Conservation (phyloP, 1,140 invertebrate species). For the Drosophila nebulosa region DNA sequence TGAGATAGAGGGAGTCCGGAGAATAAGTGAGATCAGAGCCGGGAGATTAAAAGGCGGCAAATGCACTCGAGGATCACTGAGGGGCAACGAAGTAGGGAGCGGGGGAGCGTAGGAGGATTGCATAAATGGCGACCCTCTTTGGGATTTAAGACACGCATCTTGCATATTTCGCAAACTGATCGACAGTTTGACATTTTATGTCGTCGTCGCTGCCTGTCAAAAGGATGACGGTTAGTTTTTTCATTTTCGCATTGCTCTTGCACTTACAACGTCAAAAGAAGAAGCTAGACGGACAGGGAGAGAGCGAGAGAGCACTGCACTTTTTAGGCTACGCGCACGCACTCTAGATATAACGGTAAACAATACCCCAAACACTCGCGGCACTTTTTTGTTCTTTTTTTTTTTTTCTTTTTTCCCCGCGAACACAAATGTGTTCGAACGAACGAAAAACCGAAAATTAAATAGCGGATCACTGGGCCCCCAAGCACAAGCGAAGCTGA, state of each 20-base stretch:
- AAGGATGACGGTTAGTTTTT: constrained; percentile 63
- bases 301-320: not conserved
- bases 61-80: no score
- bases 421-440: constrained; percentile 7
- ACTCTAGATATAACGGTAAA: constrained; percentile 26
- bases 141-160: constrained; percentile 72
- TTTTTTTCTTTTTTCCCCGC: constrained; percentile 33
- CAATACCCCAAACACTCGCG: constrained; percentile 39
- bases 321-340: not conserved
- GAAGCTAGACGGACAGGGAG: not conserved
- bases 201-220: constrained; percentile 70
- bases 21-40: constrained; percentile 48
- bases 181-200: constrained; percentile 78
- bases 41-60: constrained; percentile 51
- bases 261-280: not conserved
- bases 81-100: no score
- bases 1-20: constrained; percentile 6
- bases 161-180: constrained; percentile 77
- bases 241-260: constrained; percentile 1
- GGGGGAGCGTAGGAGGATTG: constrained; percentile 33
- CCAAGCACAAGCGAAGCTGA: constrained; percentile 31
- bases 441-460: constrained; percentile 72
- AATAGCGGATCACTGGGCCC: constrained; percentile 50
- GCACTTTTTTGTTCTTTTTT: not conserved
- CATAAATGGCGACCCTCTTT: constrained; percentile 65